phyloP scores from a whole-genome alignment of 2,888 invertebrate species.

The Conomelus anceps region DNA sequence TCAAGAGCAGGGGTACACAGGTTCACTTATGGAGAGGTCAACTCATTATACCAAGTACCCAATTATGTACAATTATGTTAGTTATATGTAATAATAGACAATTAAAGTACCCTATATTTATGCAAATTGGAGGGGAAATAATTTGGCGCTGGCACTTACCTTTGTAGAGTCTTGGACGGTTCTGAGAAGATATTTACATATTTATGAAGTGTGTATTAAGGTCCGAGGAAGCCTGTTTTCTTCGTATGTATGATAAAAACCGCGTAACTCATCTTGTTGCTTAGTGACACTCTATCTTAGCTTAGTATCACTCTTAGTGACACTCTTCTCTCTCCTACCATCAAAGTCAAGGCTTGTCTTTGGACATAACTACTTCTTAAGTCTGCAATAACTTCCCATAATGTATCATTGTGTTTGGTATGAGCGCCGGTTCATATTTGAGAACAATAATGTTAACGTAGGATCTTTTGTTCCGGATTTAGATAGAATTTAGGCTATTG shows the following conservation, averaged over 20 bases:
- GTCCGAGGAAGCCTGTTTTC: background rate
- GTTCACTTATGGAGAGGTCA: background rate
- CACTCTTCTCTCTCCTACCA: too few relatives aligned
- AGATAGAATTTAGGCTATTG: background rate
- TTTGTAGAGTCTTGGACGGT: background rate
- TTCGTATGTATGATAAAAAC: background rate
- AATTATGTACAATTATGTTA: background rate
- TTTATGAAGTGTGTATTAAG: background rate
- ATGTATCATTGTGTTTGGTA: background rate
- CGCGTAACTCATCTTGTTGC: background rate
- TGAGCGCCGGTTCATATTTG: too few relatives aligned
- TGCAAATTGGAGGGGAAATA: background rate
- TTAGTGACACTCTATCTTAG: too few relatives aligned
- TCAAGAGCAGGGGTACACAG: background rate
- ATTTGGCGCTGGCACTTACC: background rate
- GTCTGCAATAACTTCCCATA: background rate
- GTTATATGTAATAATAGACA: background rate
- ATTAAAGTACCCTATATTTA: background rate
- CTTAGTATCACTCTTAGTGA: too few relatives aligned
- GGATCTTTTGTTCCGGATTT: background rate
- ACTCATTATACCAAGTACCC: background rate
- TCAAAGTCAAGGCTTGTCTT: background rate
- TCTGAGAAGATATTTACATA: background rate
- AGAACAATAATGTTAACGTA: background rate
- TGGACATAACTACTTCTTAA: background rate